Percentiles rank a stretch among this genome's conserved stretches.
Evolutionary conservation across 2,113 vertebrate species (phyloP).

Genomic region (Acanthisitta chloris): DNA sequence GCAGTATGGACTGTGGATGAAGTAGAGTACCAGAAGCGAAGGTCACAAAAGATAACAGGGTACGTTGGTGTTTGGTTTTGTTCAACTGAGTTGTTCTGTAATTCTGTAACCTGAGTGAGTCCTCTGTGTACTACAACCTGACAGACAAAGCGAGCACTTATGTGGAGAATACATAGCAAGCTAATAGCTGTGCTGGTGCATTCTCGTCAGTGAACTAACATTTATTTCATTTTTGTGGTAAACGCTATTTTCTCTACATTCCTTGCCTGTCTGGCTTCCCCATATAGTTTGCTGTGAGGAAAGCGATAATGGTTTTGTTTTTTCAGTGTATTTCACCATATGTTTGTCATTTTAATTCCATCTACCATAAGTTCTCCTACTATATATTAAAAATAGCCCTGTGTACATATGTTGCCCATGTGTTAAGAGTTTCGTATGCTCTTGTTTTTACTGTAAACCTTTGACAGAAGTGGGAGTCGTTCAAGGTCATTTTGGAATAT

Average conservation of each 20-base stretch:
- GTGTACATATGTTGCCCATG: slow-evolving; percentile 53
- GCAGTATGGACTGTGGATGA: slow-evolving; percentile 99
- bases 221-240: slow-evolving; percentile 56
- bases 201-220: slow-evolving; percentile 50
- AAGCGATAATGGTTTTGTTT: slow-evolving; percentile 9
- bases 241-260: slow-evolving; percentile 34
- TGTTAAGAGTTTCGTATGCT: slow-evolving; percentile 18
- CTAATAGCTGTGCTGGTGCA: slow-evolving; percentile 36
- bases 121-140: slow-evolving; percentile 48
- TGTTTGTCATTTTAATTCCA: slow-evolving; percentile 66
- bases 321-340: slow-evolving; percentile 29
- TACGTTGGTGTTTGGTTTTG: slow-evolving; percentile 75
- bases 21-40: slow-evolving; percentile 98
- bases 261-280: slow-evolving; percentile 1
- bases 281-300: background rate
- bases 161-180: slow-evolving; percentile 12
- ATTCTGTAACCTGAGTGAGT: slow-evolving; percentile 53
- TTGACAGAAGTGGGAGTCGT: slow-evolving; percentile 31
- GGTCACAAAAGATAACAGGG: slow-evolving; percentile 99
- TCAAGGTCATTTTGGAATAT: slow-evolving; percentile 60
- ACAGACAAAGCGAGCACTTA: slow-evolving; percentile 58
- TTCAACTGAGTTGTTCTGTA: slow-evolving; percentile 61
- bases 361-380: slow-evolving; percentile 17
- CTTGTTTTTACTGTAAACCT: slow-evolving; percentile 45
- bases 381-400: slow-evolving; percentile 48